Conservation (phyloP, 2,113 vertebrate species). For the Thermophis baileyi region DNA sequence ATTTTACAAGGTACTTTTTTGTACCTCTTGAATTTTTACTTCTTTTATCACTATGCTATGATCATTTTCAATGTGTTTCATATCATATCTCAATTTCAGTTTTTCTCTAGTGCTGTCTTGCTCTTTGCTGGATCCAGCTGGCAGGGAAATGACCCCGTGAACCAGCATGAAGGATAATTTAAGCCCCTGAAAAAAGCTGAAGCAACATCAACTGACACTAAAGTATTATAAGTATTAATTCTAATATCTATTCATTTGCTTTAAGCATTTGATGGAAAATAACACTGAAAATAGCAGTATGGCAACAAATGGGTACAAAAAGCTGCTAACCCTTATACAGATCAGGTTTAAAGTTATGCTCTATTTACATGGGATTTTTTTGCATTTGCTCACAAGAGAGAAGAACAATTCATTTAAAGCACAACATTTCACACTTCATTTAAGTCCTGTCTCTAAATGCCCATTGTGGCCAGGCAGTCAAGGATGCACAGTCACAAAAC, state of each 20-base stretch:
- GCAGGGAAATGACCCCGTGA: conserved; percentile 41
- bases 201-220: conserved; percentile 27
- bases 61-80: conserved; percentile 23
- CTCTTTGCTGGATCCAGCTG: conserved; percentile 5
- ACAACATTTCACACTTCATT: conserved; percentile 61
- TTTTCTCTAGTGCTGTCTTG: conserved; percentile 25
- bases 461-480: conserved; percentile 53
- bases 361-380: conserved; percentile 44
- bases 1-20: not conserved
- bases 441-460: conserved; percentile 59
- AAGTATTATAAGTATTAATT: not conserved
- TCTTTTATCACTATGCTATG: conserved; percentile 23
- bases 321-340: conserved; percentile 37
- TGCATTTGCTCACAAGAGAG: conserved; percentile 37
- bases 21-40: not conserved
- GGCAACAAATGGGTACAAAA: conserved; percentile 27
- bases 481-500: conserved; percentile 57
- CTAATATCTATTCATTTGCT: conserved; percentile 11
- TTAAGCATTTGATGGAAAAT: not conserved
- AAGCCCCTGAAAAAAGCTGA: conserved; percentile 22
- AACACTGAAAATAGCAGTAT: conserved; percentile 23
- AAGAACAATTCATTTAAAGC: conserved; percentile 50
- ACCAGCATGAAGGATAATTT: conserved; percentile 28
- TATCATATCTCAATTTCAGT: conserved; percentile 35
- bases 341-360: conserved; percentile 50